A percentile compares a stretch with the other conserved stretches of the same genome.
Evolutionary conservation across 2,797 vertebrate species (phyloP).

Genomic region (Epinephelus coioides): DNA sequence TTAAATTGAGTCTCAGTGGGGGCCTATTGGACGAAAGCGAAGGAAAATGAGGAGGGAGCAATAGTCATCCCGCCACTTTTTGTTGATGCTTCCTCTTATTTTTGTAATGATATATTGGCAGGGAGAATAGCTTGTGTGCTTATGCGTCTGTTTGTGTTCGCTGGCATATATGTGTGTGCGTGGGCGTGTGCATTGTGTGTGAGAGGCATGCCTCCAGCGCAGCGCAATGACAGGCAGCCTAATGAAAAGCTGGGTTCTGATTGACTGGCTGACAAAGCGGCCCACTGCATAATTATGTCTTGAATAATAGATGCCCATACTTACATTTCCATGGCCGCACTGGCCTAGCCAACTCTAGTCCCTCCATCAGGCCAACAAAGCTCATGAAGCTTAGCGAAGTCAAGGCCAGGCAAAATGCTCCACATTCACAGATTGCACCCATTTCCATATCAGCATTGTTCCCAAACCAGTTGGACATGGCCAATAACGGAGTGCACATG

Average conservation of each 20-base stretch:
- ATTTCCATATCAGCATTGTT: slow-evolving; percentile 33
- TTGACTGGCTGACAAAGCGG: slow-evolving; percentile 85
- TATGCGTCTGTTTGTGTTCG: slow-evolving; percentile 14
- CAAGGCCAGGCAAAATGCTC: slow-evolving; percentile 4
- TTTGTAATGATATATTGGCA: slow-evolving; percentile 44
- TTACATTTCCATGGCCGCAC: slow-evolving; percentile 72
- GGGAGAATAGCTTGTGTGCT: neutral
- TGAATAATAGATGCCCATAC: slow-evolving; percentile 87
- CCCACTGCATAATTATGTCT: slow-evolving; percentile 84
- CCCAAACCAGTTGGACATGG: slow-evolving; percentile 39
- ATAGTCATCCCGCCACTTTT: slow-evolving; percentile 22
- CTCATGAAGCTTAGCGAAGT: slow-evolving; percentile 28
- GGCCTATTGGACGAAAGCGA: slow-evolving; percentile 47
- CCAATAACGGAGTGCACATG: slow-evolving; percentile 15
- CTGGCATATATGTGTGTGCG: slow-evolving; percentile 16
- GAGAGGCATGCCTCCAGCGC: slow-evolving; percentile 68
- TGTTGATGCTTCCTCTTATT: slow-evolving; percentile 48
- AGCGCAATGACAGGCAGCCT: slow-evolving; percentile 79
- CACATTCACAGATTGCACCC: slow-evolving; percentile 26
- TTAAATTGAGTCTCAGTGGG: slow-evolving; percentile 79
- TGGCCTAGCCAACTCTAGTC: slow-evolving; percentile 50
- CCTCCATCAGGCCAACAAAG: slow-evolving; percentile 52
- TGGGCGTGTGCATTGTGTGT: slow-evolving; percentile 28
- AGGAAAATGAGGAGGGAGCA: slow-evolving; percentile 41
- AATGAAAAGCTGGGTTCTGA: slow-evolving; percentile 87